Evolutionary conservation across 2,797 vertebrate genomes (phyloP), one percentile per base, ranked within the genome.

Genomic region (Malurus leucopterus): DNA sequence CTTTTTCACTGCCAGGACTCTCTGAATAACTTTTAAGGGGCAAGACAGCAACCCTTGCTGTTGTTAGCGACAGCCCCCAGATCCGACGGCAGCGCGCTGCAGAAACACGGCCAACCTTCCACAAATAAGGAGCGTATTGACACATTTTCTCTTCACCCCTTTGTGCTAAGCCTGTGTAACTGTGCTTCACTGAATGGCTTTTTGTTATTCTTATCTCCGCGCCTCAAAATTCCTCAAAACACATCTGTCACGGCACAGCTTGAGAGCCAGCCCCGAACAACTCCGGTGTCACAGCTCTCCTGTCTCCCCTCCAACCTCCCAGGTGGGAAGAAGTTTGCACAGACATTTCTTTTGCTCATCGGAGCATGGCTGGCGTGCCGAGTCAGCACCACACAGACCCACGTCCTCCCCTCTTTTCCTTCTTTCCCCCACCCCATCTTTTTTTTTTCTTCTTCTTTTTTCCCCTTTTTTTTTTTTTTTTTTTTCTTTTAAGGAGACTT

Each of bases 201-300:
- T 96, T 96, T 95, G 90, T 95, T 95, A 91, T 95, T 93, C 92
- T 89, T 94, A 94, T 94, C 94, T 94, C 92, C 62, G 67, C 34
- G 81, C 90, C 89, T 95, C 90, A 58, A 75, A 89, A 95, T 94
- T 96, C 93, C 94, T 92, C 91, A 89, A 95, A 96, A 95, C 80
- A 64, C 88, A 90, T 93, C 95, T 91, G 96, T 91, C 91, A 88
- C 27, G 26, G 84, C 91, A 82, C 91, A 95, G 90, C 93, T 93
- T 90, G 92, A 94, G 89, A 91, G 86, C 78, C 89, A 85, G 83
- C 79, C 92, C 92, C 26, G 27, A 91, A 92, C 95, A 95, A 92
- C 94, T 89, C 88, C 6, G 36, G 93, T 95, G 93, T 89, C 89
- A 82, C 80, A 87, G 94, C 93, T 93, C 91, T 88, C 84, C 89